A percentile compares a stretch with the other conserved stretches of the same genome.
phyloP scores from a whole-genome alignment of 2,797 vertebrate genomes.

The Peromyscus eremicus region DNA sequence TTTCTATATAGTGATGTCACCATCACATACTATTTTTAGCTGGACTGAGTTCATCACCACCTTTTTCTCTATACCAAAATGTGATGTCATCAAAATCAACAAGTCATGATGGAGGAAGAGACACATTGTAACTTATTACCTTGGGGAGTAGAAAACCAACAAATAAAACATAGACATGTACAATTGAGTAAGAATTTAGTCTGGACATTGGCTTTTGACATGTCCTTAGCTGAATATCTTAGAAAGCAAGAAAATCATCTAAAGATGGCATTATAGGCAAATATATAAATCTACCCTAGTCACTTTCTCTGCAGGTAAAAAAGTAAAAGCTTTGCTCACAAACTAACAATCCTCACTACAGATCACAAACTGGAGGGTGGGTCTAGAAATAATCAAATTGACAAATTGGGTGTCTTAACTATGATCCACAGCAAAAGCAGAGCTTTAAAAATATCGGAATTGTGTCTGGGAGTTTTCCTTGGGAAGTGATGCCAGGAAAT shows the following conservation, averaged over 20 bases:
- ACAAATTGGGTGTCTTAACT: not conserved
- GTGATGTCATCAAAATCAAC: not conserved
- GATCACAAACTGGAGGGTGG: not conserved
- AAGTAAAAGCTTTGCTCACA: not conserved
- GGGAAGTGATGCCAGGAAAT: not conserved
- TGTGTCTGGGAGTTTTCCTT: not conserved
- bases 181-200: not conserved
- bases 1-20: not conserved
- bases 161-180: not conserved
- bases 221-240: not conserved
- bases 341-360: not conserved
- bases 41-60: not conserved
- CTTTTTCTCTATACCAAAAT: not conserved
- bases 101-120: not conserved
- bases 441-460: not conserved
- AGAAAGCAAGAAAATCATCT: not conserved
- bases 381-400: not conserved
- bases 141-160: not conserved
- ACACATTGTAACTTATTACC: not conserved
- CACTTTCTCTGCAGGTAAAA: not conserved
- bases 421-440: not conserved
- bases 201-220: not conserved
- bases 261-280: not conserved
- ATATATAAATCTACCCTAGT: not conserved
- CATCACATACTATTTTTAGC: not conserved